Evolutionary conservation across 2,888 invertebrate genomes (phyloP), one percentile per base, ranked within the genome.

Genomic region (Adelognathus sp.): DNA sequence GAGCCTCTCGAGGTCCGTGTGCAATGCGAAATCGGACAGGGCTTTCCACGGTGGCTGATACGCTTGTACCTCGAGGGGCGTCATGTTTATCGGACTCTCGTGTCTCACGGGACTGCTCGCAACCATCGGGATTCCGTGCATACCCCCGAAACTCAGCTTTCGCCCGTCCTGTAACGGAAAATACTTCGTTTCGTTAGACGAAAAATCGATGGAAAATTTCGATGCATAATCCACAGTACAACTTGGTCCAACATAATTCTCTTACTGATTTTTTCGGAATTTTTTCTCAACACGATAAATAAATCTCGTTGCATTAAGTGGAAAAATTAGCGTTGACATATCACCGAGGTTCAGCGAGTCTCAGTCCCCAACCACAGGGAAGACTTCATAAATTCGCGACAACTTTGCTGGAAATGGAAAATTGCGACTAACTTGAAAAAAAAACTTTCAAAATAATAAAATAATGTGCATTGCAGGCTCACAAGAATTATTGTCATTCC

Each of bases 21-120:
- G 98, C 85, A 98, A 94, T 81, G 98, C 98, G 93, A 98, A 98
- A 92, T 98, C 98, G 70, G 97, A 96, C 69, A 98, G 95, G 80
- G 98, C 98, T 93, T 98, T 98, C 99, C 98, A 99, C 44, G 97
- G 98, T 70, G 98, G 98, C 92, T 98, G 98, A 94, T 98, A 99
- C 83, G 98, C 97, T 86, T 95, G 95, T 33, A 96, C 96, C 92
- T 99, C 98, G 76, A 98, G 94, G 39, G 97, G 96, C 88, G 97
- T 96, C 90, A 97, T 95, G 74, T 97, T 96, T 76, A 96, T 93
- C 1, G 97, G 97, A 76, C 97, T 96, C 92, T 97, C 97, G 92
- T 97, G 97, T 58, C 97, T 94, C 78, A 97, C 97, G 33, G 97
- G 97, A 84, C 98, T 98, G 50, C 98, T 97, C 52, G 99, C 99